phyloP scores from a whole-genome alignment of 2,888 invertebrate species.

The Liopterus haemorrhoidalis region DNA sequence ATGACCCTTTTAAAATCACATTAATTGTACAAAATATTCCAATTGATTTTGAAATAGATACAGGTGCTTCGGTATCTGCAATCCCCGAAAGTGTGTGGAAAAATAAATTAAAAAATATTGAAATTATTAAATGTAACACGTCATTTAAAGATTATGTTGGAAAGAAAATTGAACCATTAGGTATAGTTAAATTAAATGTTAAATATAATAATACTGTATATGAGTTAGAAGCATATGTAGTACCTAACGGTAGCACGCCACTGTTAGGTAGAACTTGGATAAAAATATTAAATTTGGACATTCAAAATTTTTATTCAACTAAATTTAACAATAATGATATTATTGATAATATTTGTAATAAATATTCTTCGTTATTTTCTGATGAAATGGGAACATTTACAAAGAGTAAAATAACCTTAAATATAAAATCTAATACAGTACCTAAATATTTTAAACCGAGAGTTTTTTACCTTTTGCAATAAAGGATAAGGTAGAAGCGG shows the following conservation, averaged over 20 bases:
- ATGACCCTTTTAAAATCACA: no score
- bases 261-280: slow-evolving; percentile 3
- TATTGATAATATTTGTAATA: not conserved
- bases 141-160: not conserved
- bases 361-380: not conserved
- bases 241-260: not conserved
- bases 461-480: not conserved
- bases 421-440: not conserved
- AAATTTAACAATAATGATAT: not conserved
- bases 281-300: slow-evolving; percentile 3
- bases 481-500: slow-evolving; percentile 3
- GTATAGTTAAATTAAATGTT: not conserved
- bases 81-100: slow-evolving; percentile 1
- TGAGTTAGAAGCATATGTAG: not conserved
- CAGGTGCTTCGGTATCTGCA: slow-evolving; percentile 3
- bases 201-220: not conserved
- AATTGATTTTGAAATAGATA: no score
- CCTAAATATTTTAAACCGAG: slow-evolving; percentile 9
- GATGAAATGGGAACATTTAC: slow-evolving; percentile 1
- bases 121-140: not conserved
- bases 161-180: slow-evolving; percentile 2
- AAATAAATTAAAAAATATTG: not conserved
- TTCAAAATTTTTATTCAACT: not conserved
- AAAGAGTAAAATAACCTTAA: not conserved
- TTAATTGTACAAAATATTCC: no score